A percentile compares a stretch with the other conserved stretches of the same genome.
These are phyloP conservation scores for Oryctes rhinoceros DNA, from an alignment of 1,140 invertebrate genomes.

Conservation along the genomic window DNA sequence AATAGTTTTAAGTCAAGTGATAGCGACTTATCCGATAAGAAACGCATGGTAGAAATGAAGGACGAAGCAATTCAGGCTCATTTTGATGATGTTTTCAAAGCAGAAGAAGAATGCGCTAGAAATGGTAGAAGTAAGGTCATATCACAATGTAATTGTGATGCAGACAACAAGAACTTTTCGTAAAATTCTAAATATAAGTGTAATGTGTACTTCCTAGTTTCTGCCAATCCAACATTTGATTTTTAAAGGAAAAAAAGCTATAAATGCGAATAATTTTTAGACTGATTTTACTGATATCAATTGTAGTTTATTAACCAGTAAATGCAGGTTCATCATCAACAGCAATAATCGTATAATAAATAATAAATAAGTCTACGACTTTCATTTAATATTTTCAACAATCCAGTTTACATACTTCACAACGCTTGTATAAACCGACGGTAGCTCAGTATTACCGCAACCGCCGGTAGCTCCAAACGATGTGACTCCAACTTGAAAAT, in stretches of 20 bases:
- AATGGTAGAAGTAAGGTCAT: background rate
- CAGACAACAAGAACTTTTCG: background rate
- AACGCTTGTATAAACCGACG: conserved; percentile 42
- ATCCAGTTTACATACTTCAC: conserved; percentile 46
- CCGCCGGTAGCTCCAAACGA: conserved; percentile 36
- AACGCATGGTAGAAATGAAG: conserved; percentile 50
- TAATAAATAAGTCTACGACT: conserved; percentile 22
- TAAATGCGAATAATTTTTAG: background rate
- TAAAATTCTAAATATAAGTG: background rate
- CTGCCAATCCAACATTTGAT: background rate
- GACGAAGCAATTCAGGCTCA: conserved; percentile 53
- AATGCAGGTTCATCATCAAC: background rate
- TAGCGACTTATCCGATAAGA: conserved; percentile 50
- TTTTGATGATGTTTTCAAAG: conserved; percentile 45
- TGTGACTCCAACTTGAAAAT: conserved; percentile 40
- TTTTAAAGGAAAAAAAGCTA: background rate
- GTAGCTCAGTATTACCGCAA: conserved; percentile 47
- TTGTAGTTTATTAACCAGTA: background rate
- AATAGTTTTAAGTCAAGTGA: conserved; percentile 41
- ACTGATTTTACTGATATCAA: background rate
- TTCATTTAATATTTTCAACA: conserved; percentile 41
- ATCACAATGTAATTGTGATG: conserved; percentile 2
- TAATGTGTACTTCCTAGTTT: background rate
- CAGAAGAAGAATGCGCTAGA: conserved; percentile 40
- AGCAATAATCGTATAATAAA: conserved; percentile 11